Evolutionary conservation across 2,113 vertebrate genomes (phyloP), one percentile per base, ranked within the genome.

Genomic region (Pachycephala philippinensis): DNA sequence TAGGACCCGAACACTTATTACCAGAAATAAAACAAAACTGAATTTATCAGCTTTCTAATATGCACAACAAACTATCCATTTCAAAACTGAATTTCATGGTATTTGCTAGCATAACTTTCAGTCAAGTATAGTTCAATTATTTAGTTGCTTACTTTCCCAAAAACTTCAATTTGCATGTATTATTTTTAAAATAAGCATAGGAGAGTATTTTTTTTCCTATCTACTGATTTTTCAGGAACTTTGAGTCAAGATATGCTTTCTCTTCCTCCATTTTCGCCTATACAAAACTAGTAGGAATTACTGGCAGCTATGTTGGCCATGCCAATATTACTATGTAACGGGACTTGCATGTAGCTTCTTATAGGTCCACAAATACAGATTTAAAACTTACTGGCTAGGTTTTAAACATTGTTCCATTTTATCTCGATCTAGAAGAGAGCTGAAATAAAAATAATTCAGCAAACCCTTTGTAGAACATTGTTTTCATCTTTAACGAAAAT

Each of bases 221-320:
- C 17, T 63, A 60, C 75, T 23, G 15, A 53, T 49, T 86, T 82
- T 94, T 53, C 39, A 74, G 54, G 63, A 93, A 72, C n/a, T 85
- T 42, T 49, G 54, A 78, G 18, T 30, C 30, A 78, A 39, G 1
- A 35, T 37, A 47, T 20, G 10, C 30, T 74, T 24, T 56, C 42
- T 68, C 26, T 76, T 92, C 44, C 42, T 81, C 27, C 24, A 35
- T 74, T 90, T 90, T 80, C 4, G 1, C 11, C 50, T 66, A 31
- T 4, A 42, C 23, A 91, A 91, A 94, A 81, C 11, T 11, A 70
- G 40, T 28, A 27, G 22, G 63, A 88, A 81, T 54, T 84, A 71
- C 15, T 54, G 22, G 28, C 50, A 86, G 39, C 7, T 87, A 15
- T 26, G 26, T 11, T 66, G 33, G 49, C 87, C 60, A 63, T 7